phyloP scores from a whole-genome alignment of 2,888 invertebrate genomes.

The Agriotes lineatus region DNA sequence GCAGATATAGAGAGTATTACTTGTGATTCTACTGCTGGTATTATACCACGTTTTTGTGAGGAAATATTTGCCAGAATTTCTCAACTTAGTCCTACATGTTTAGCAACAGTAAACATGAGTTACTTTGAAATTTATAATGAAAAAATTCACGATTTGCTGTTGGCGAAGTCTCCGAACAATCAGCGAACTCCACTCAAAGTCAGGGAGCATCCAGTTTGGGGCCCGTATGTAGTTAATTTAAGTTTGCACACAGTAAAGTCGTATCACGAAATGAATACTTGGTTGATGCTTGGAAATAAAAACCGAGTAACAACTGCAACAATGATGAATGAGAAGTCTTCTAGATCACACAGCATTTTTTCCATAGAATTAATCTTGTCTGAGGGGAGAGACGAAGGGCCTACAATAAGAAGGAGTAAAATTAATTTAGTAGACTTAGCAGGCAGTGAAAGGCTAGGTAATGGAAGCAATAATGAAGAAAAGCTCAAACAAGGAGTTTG shows the following conservation, averaged over 20 bases:
- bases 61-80: constrained; percentile 74
- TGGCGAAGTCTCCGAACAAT: constrained; percentile 53
- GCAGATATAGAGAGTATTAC: constrained; percentile 57
- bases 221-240: constrained; percentile 84
- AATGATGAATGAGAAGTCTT: constrained; percentile 85
- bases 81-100: constrained; percentile 60
- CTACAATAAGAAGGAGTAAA: constrained; percentile 74
- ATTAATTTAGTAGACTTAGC: constrained; percentile 86
- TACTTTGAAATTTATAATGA: constrained; percentile 90
- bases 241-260: constrained; percentile 78
- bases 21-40: constrained; percentile 65
- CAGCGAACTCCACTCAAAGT: constrained; percentile 73
- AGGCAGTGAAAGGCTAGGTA: constrained; percentile 81
- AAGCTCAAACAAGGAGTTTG: constrained; percentile 79
- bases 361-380: constrained; percentile 75
- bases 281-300: constrained; percentile 81
- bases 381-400: constrained; percentile 66
- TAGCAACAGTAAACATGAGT: constrained; percentile 77
- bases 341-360: constrained; percentile 85
- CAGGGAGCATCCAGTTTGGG: constrained; percentile 82
- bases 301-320: constrained; percentile 84
- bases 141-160: constrained; percentile 84
- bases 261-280: constrained; percentile 75
- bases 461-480: constrained; percentile 76
- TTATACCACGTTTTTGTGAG: constrained; percentile 82